phyloP scores from a whole-genome alignment of 2,888 invertebrate genomes.

The Morpho deidamia region DNA sequence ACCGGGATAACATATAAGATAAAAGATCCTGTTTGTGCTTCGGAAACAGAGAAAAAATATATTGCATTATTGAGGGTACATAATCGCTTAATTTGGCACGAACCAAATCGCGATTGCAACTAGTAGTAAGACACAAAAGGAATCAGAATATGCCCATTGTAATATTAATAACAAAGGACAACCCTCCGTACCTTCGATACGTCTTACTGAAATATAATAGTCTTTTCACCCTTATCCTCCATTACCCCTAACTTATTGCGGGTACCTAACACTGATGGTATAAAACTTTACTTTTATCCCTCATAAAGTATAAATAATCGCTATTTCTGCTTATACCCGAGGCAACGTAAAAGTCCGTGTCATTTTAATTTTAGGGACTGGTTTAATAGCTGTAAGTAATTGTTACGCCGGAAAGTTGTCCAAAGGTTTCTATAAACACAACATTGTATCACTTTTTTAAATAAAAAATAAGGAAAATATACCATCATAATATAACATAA shows the following conservation, averaged over 20 bases:
- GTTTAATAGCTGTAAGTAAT: constrained; percentile 2
- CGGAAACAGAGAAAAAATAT: too few relatives aligned
- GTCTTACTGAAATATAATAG: constrained; percentile 17
- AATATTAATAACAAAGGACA: constrained; percentile 5
- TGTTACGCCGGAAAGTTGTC: neutral
- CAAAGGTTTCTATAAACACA: too few relatives aligned
- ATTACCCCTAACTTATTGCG: constrained; percentile 19
- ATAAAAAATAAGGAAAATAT: neutral
- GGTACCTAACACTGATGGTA: constrained; percentile 17
- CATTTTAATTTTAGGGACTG: constrained; percentile 15
- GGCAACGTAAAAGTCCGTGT: constrained; percentile 12
- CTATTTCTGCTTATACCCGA: constrained; percentile 10
- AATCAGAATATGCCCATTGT: neutral
- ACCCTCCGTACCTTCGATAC: neutral
- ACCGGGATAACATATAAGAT: too few relatives aligned
- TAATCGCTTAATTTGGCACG: too few relatives aligned
- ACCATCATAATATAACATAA: neutral
- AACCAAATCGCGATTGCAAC: neutral
- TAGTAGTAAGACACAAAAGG: too few relatives aligned
- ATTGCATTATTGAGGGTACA: too few relatives aligned
- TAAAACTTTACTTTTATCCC: constrained; percentile 25
- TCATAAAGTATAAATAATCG: constrained; percentile 22
- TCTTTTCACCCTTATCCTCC: constrained; percentile 18
- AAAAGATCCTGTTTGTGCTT: too few relatives aligned
- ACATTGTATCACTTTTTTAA: neutral